Conservation (phyloP, 92 coral and sea anemone genomes). For the Zoanthus gigantus region DNA sequence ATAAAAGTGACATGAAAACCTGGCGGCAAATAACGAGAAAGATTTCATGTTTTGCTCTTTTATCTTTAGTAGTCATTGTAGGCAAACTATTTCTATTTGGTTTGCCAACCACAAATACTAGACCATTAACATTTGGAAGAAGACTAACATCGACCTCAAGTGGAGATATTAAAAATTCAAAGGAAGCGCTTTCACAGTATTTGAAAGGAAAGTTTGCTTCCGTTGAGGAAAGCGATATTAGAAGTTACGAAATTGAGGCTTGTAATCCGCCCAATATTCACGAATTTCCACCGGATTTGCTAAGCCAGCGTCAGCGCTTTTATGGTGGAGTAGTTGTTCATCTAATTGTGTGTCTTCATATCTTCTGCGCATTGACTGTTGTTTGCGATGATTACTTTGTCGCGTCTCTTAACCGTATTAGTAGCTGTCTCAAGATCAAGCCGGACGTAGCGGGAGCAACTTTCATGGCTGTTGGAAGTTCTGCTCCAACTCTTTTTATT, state of each 20-base stretch:
- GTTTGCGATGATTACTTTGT: constrained; percentile 98
- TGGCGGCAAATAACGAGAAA: constrained; percentile 23
- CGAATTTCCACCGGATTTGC: constrained; percentile 89
- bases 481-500: constrained; percentile 96
- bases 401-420: constrained; percentile 91
- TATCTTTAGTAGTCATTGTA: constrained; percentile 2
- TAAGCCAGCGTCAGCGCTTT: constrained; percentile 86
- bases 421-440: constrained; percentile 82
- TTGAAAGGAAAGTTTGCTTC: constrained; percentile 35
- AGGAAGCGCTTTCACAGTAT: background rate
- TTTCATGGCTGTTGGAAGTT: constrained; percentile 99
- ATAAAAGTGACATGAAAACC: constrained; percentile 8
- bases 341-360: constrained; percentile 80
- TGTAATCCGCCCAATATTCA: constrained; percentile 82
- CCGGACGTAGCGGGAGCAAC: constrained; percentile 99
- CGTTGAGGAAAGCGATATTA: constrained; percentile 39
- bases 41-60: constrained; percentile 3
- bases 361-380: constrained; percentile 93
- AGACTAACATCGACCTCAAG: constrained; percentile 16
- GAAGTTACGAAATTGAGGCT: constrained; percentile 43
- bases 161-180: background rate
- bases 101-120: background rate
- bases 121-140: constrained; percentile 12
- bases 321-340: constrained; percentile 90
- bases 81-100: constrained; percentile 27